Percentiles rank a stretch among this genome's conserved stretches.
Evolutionary conservation across 1,140 invertebrate species (phyloP).

Genomic region (Olivierus martensii): DNA sequence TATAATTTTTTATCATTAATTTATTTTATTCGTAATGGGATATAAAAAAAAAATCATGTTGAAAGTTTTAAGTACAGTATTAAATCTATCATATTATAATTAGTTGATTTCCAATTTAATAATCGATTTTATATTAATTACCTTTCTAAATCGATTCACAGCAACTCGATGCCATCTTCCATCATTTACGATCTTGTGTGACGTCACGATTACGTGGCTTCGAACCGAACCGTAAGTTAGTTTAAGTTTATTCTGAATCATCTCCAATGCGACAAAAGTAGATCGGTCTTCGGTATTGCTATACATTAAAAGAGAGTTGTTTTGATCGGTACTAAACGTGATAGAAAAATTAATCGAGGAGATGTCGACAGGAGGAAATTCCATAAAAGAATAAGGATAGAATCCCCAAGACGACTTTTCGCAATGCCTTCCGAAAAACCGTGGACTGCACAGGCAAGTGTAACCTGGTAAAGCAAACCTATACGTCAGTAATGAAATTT

Average conservation of each 20-base stretch:
- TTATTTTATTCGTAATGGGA: too few species aligned
- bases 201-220: slow-evolving; percentile 61
- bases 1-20: too few species aligned
- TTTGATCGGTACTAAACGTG: slow-evolving; percentile 77
- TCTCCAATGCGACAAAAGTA: slow-evolving; percentile 80
- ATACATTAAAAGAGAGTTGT: slow-evolving; percentile 69
- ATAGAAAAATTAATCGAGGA: slow-evolving; percentile 81
- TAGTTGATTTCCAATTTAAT: too few species aligned
- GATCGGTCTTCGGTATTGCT: slow-evolving; percentile 81
- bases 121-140: not conserved
- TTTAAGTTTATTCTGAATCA: slow-evolving; percentile 62
- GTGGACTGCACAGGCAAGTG: slow-evolving; percentile 61
- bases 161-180: slow-evolving; percentile 82
- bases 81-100: too few species aligned
- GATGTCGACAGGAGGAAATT: slow-evolving; percentile 59
- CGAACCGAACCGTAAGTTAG: slow-evolving; percentile 79
- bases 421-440: slow-evolving; percentile 77
- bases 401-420: slow-evolving; percentile 84
- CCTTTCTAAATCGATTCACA: slow-evolving; percentile 61
- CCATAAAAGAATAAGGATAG: slow-evolving; percentile 71
- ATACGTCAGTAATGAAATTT: too few species aligned
- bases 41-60: too few species aligned
- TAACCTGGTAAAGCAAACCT: slow-evolving; percentile 73
- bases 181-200: slow-evolving; percentile 55
- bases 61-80: too few species aligned